Evolutionary conservation across 2,888 invertebrate species (phyloP).

Genomic region (Idaea straminata): DNA sequence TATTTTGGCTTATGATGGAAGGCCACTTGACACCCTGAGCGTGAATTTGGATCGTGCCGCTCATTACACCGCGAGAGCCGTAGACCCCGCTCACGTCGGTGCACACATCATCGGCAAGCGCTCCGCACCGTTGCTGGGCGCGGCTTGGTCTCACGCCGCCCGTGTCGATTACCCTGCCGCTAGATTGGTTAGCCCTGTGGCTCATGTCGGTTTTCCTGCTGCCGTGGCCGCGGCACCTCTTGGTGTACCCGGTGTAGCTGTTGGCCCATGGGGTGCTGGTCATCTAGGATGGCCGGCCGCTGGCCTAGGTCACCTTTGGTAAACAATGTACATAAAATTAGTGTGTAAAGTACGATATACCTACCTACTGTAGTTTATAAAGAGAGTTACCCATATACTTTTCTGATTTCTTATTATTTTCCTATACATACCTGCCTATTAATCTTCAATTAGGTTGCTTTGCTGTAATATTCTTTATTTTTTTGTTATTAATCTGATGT

Average conservation of each 20-base stretch:
- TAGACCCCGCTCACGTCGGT: conserved; percentile 51
- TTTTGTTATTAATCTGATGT: conserved; percentile 4
- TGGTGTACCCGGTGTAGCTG: conserved; percentile 34
- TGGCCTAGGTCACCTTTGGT: conserved; percentile 46
- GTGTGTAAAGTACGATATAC: conserved; percentile 34
- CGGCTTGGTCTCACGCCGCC: conserved; percentile 48
- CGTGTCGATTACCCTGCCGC: conserved; percentile 45
- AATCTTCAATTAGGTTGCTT: not conserved
- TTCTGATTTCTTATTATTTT: conserved; percentile 26
- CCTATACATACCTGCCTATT: conserved; percentile 10
- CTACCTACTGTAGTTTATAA: conserved; percentile 57
- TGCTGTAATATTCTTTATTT: conserved; percentile 16
- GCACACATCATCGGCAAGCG: conserved; percentile 60
- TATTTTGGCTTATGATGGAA: conserved; percentile 68
- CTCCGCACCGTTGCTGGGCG: conserved; percentile 52
- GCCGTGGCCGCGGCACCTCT: conserved; percentile 39
- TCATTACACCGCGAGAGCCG: conserved; percentile 62
- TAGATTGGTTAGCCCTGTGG: conserved; percentile 41
- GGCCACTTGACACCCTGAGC: conserved; percentile 70
- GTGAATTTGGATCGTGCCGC: conserved; percentile 71
- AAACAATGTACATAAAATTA: conserved; percentile 39
- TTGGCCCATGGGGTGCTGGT: conserved; percentile 20
- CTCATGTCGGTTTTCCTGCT: conserved; percentile 37
- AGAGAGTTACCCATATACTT: conserved; percentile 64
- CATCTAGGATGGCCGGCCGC: conserved; percentile 28